Base-by-base conservation (phyloP, 2,888 invertebrate species). In the Perizoma affinitatum region DNA sequence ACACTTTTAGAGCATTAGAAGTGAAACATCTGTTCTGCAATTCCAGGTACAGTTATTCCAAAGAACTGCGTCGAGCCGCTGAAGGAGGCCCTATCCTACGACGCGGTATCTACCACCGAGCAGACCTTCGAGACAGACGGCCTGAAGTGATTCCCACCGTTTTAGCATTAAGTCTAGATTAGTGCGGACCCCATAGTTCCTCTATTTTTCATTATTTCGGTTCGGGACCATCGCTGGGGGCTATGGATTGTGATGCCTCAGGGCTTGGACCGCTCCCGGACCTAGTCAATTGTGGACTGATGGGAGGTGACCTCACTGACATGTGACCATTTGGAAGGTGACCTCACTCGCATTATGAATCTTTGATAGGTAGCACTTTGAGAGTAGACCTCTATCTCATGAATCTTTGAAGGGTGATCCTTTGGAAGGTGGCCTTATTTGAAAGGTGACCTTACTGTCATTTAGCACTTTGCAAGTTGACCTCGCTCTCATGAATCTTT, bases 21-120 rank as follows among this genome's bases (percentile, higher is more conserved):
- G 7, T 38, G 22, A 38, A 38, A 38, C 7, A 38, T 6, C 5
- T 38, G 38, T 5, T 22, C 10, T 11, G n/a, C n/a, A n/a, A 6
- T 52, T 40, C 49, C 64, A 65, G 65, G 96, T 71, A 97, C 97
- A 7, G 91, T 98, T 70, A 97, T 98, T 92, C 97, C 98, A 79
- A 97, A 97, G 92, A 95, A 96, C 81, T 97, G 97, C 83, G 96
- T 96, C 75, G 96, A 97, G 76, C 87, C 95, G 35, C 90, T 97
- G 48, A 94, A 95, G 76, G 95, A 96, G 78, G 96, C 96, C 65
- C 93, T 97, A n/a, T 93, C 96, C 46, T 93, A 95, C 36, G 97
- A 97, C 87, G 96, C 97, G 6, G 96, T 97, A 75, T 96, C 96
- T 69, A 95, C 96, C 50, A 96, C 95, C 80, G 96, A 97, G 84